Evolutionary conservation across 2,888 invertebrate genomes (phyloP), one percentile per base, ranked within the genome.

Genomic region (Phyllotreta cruciferae): DNA sequence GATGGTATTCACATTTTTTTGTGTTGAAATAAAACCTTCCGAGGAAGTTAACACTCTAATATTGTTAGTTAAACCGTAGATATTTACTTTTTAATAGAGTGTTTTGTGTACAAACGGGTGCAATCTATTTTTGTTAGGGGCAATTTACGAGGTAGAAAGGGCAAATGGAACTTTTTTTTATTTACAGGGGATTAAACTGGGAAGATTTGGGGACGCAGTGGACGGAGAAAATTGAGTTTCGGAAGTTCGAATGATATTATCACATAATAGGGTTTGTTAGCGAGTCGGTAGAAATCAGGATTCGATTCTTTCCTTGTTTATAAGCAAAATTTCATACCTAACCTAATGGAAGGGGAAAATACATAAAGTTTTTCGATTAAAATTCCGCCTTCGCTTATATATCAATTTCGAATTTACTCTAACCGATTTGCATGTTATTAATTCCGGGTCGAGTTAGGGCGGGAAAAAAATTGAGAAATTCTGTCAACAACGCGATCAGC

Each of bases 41-140:
- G 24, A 24, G 24, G 4, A 3, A 24, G 2, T 24, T 4, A 24
- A 24, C 24, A 4, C 24, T 4, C 24, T 24, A 24, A 24, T 24
- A 24, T 24, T 24, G 24, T 1, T 24, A 1, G 24, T 24, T 24
- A 24, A 24, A 24, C 24, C 4, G 24, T 24, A 24, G 24, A 24
- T 24, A 24, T 24, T 24, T 24, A 3, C 24, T 24, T 24, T 24
- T 24, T 24, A 24, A 24, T 24, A 24, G 24, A 24, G 24, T 24
- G 24, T 24, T 62, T 63, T 62, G 49, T 62, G 41, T 41, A 58
- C 61, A 60, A 55, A 13, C 53, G 52, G 50, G 39, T 41, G 44
- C 63, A 63, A 64, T 66, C 63, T 57, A 64, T 64, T 64, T 61
- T 64, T 57, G 61, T 44, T 56, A 54, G 57, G 44, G 47, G 54